Conservation (phyloP, 92 coral and sea anemone species). For the Pocillopora meandrina region DNA sequence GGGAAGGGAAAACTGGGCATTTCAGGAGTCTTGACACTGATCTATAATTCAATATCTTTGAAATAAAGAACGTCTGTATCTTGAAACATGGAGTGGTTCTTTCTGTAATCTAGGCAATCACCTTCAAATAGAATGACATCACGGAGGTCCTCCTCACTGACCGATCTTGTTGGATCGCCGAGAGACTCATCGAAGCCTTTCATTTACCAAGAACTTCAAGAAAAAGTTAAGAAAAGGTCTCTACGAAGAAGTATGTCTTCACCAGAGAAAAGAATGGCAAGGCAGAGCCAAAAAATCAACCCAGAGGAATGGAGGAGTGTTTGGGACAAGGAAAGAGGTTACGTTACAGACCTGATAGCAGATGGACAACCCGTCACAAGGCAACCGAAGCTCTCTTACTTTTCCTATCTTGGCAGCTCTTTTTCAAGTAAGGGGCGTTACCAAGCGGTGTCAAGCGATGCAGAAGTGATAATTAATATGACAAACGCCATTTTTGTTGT, state of each 20-base stretch:
- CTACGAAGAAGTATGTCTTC: constrained; percentile 27
- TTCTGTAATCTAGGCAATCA: too few relatives aligned
- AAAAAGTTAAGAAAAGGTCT: background rate
- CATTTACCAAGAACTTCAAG: background rate
- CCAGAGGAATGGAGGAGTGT: background rate
- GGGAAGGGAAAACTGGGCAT: too few relatives aligned
- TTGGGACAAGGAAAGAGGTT: constrained; percentile 26
- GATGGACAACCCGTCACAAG: background rate
- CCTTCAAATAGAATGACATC: too few relatives aligned
- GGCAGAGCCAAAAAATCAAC: background rate
- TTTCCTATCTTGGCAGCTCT: constrained; percentile 7
- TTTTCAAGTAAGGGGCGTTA: background rate
- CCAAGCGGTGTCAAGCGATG: background rate
- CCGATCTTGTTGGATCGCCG: too few relatives aligned
- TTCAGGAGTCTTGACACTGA: too few relatives aligned
- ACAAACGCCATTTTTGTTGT: constrained; percentile 6
- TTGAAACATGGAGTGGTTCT: too few relatives aligned
- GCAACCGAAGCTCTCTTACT: constrained; percentile 33
- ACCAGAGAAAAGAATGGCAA: background rate
- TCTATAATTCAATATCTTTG: too few relatives aligned
- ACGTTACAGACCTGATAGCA: constrained; percentile 28
- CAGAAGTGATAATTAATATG: constrained; percentile 13
- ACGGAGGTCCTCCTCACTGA: too few relatives aligned
- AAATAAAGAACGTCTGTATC: too few relatives aligned
- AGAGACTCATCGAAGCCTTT: too few relatives aligned